Conservation (phyloP, 2,888 invertebrate genomes). For the Pristionchus fissidentatus region DNA sequence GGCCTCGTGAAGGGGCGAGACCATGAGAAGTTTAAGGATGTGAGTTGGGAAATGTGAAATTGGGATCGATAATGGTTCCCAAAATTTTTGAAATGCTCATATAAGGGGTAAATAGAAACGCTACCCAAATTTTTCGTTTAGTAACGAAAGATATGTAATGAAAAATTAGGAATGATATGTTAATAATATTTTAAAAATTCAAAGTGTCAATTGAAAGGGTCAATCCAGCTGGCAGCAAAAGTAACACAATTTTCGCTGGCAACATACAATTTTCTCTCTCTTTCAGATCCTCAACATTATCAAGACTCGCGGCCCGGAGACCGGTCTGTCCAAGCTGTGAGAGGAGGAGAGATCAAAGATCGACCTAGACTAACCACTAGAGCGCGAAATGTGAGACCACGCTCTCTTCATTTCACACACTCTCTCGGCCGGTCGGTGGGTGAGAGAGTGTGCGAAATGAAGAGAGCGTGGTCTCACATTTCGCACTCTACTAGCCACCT, state of each 20-base stretch:
- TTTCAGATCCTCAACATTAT: background rate
- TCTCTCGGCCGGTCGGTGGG: too few species aligned
- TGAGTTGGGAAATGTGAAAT: too few species aligned
- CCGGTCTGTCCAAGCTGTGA: conserved; percentile 34
- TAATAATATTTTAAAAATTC: background rate
- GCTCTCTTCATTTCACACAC: too few species aligned
- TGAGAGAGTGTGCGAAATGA: too few species aligned
- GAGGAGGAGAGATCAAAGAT: background rate
- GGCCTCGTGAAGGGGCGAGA: conserved; percentile 23
- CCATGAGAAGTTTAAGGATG: conserved; percentile 40
- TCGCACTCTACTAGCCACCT: too few species aligned
- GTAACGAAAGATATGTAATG: background rate
- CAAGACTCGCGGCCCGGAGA: background rate
- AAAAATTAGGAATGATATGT: background rate
- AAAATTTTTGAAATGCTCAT: too few species aligned
- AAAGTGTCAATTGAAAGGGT: background rate
- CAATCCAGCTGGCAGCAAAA: background rate
- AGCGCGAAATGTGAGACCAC: too few species aligned
- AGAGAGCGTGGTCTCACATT: too few species aligned
- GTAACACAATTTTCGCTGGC: background rate
- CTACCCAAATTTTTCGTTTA: background rate
- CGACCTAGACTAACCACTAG: too few species aligned
- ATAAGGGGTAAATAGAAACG: background rate
- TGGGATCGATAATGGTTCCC: background rate
- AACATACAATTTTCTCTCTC: background rate